Evolutionary conservation across 2,113 vertebrate species (phyloP).

Genomic region (Rhagologus leucostigma): DNA sequence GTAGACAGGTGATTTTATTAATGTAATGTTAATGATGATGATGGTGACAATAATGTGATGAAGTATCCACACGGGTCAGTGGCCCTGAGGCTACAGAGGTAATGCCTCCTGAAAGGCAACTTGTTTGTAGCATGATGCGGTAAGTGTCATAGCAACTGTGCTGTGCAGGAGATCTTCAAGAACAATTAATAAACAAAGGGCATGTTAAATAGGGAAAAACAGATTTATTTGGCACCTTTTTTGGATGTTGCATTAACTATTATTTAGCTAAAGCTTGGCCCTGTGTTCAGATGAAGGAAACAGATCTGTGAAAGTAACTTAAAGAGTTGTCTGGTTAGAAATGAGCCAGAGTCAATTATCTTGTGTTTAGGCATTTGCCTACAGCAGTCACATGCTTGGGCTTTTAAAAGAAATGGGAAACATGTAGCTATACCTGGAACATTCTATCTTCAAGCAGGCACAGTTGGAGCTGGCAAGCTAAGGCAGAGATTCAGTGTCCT

Average conservation of each 20-base stretch:
- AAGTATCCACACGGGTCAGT: background rate
- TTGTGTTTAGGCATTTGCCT: background rate
- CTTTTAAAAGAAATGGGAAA: background rate
- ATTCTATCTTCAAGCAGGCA: background rate
- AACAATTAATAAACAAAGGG: background rate
- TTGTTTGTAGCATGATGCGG: background rate
- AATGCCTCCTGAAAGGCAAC: background rate
- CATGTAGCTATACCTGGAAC: accelerated
- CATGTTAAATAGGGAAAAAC: background rate
- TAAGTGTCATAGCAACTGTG: background rate
- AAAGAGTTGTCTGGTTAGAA: background rate
- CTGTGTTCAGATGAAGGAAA: background rate
- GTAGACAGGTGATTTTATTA: background rate
- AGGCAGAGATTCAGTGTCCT: background rate
- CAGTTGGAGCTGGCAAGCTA: background rate
- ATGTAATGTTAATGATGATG: background rate
- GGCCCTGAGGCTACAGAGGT: background rate
- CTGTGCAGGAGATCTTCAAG: background rate
- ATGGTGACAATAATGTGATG: background rate
- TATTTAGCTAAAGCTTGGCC: background rate
- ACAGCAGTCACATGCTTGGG: background rate
- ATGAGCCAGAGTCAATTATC: background rate
- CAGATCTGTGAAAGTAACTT: background rate
- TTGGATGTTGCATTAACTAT: background rate
- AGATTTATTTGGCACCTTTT: background rate